These are phyloP conservation scores for Tenthredo mesomela DNA, from an alignment of 2,888 invertebrate genomes.

Conservation along the genomic window DNA sequence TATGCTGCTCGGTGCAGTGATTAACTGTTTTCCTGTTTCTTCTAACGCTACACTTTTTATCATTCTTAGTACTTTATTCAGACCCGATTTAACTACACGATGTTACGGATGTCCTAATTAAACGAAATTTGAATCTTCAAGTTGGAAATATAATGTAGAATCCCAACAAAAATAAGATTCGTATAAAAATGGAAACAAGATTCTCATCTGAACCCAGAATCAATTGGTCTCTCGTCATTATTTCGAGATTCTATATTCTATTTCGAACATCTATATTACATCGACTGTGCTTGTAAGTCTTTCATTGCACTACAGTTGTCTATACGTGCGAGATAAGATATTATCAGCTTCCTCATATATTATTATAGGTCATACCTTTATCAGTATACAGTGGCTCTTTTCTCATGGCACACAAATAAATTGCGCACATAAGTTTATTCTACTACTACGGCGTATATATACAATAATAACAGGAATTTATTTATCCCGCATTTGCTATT, in stretches of 20 bases:
- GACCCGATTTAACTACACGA: neutral
- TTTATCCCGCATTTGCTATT: neutral
- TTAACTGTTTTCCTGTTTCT: neutral
- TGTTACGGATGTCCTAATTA: neutral
- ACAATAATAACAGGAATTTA: slow-evolving; percentile 3
- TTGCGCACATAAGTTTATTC: neutral
- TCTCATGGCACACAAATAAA: neutral
- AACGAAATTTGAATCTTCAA: neutral
- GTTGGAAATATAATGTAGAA: neutral
- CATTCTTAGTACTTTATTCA: neutral
- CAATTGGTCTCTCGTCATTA: neutral
- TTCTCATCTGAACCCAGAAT: neutral
- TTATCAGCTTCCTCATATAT: slow-evolving; percentile 32
- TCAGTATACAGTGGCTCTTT: neutral
- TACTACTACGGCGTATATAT: too few relatives aligned
- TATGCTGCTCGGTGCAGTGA: neutral
- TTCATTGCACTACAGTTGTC: neutral
- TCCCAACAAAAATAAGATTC: neutral
- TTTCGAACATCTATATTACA: neutral
- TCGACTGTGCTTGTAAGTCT: neutral
- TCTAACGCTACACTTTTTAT: neutral
- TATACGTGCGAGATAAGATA: slow-evolving; percentile 18
- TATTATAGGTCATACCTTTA: slow-evolving; percentile 5
- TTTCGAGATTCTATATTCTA: neutral
- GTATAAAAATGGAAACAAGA: neutral